These are phyloP conservation scores for Mycteria americana DNA, from an alignment of 2,797 vertebrate genomes.

Conservation along the genomic window DNA sequence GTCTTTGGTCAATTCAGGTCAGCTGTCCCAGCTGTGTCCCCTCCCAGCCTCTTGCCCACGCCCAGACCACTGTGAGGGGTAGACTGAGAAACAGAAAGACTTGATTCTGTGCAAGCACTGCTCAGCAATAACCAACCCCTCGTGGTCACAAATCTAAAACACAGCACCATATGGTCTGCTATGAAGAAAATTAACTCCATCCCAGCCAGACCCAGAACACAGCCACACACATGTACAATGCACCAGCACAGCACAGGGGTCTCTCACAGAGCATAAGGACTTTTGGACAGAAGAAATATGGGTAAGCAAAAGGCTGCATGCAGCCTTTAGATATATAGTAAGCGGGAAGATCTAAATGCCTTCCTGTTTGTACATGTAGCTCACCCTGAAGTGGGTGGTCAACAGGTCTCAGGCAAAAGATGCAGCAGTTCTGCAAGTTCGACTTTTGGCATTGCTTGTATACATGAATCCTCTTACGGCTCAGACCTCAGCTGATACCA, in stretches of 20 bases:
- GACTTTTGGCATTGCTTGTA: neutral
- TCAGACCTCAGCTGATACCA: neutral
- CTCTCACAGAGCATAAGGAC: neutral
- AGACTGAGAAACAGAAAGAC: too few species aligned
- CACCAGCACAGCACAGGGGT: neutral
- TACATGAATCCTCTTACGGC: neutral
- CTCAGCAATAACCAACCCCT: neutral
- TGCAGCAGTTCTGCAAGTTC: neutral
- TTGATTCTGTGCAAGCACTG: neutral
- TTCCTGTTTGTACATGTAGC: neutral
- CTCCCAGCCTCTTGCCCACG: too few species aligned
- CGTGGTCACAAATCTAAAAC: neutral
- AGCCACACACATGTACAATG: neutral
- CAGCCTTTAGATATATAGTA: neutral
- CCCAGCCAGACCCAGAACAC: neutral
- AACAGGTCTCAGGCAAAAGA: neutral
- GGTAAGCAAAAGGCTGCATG: neutral
- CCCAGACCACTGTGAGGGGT: too few species aligned
- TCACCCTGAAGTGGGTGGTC: neutral
- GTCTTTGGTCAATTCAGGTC: neutral
- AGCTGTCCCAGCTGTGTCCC: too few species aligned
- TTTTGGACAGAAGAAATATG: neutral
- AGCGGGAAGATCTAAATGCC: neutral
- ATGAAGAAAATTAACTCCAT: neutral
- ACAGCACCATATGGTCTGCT: too few species aligned